Evolutionary conservation across 2,888 invertebrate genomes (phyloP), one percentile per base, ranked within the genome.

Genomic region (Hecatera dysodea): DNA sequence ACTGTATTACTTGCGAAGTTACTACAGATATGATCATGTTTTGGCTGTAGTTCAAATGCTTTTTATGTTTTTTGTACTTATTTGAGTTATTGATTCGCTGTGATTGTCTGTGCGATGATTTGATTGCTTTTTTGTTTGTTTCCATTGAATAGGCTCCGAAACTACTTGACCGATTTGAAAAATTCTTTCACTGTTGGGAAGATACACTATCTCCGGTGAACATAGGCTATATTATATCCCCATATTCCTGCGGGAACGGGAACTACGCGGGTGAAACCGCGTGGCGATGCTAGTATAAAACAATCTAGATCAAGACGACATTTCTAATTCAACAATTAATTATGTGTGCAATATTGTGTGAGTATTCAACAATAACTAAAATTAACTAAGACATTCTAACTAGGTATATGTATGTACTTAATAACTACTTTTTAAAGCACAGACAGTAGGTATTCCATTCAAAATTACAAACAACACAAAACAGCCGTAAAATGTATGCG

Each of bases 401-500:
- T 27, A 52, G 39, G 39, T 24, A 7, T 52, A 2, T 27, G 7
- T 33, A 9, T 33, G 33, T 8, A 33, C 33, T 7, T 8, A 33
- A 7, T 0, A 33, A 33, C 2, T 29, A 29, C 6, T 29, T 29
- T 29, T 29, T 29, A 29, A 29, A 4, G 29, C 6, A 29, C 2
- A 4, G 6, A 2, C 2, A 6, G 2, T 29, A 4, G 2, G 29
- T 29, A 29, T 29, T 29, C 4, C 17, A 44, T 15, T 44, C 7
- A 44, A 44, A 19, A 44, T 0, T 44, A 17, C 29, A 82, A 71
- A 17, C n/a, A n/a, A 61, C 29, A 29, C 7, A 9, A 42, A 63
- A 52, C 44, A 64, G 11, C 55, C 67, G 27, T 62, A 50, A 72
- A 78, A 75, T 68, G 52, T 82, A 89, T 86, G 85, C 84, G 85